These are phyloP conservation scores for Zhuqinia jingwanae DNA, from an alignment of 2,888 invertebrate genomes.

Conservation along the genomic window DNA sequence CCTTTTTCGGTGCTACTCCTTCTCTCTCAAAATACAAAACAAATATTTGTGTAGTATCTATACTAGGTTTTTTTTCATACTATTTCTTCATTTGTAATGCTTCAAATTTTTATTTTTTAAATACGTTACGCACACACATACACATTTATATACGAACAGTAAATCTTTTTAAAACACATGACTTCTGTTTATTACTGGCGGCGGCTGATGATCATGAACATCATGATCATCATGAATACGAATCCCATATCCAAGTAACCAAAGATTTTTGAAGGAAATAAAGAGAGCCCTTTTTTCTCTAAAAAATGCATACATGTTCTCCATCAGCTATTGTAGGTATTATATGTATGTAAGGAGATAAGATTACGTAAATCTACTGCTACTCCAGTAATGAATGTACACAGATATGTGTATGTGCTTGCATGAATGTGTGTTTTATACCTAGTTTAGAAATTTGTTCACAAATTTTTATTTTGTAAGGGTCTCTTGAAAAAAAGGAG, in stretches of 20 bases:
- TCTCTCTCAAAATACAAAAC: too few species aligned
- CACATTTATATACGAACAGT: slow-evolving; percentile 37
- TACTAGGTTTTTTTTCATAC: too few species aligned
- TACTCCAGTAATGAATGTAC: background rate
- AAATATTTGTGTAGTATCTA: slow-evolving; percentile 13
- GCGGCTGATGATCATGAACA: slow-evolving; percentile 44
- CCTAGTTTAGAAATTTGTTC: slow-evolving; percentile 35
- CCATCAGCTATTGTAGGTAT: too few species aligned
- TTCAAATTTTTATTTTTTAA: too few species aligned
- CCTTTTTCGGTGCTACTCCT: slow-evolving; percentile 4
- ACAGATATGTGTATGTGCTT: background rate
- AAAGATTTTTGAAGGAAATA: background rate
- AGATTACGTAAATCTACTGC: slow-evolving; percentile 54
- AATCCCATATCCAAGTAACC: too few species aligned
- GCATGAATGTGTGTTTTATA: background rate
- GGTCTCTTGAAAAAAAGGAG: slow-evolving; percentile 19
- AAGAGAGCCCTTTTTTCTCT: background rate
- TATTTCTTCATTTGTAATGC: too few species aligned
- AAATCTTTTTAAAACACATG: slow-evolving; percentile 56
- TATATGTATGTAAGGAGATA: slow-evolving; percentile 29
- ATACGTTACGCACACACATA: too few species aligned
- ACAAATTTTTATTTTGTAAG: slow-evolving; percentile 61
- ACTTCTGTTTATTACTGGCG: slow-evolving; percentile 68
- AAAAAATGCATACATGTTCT: background rate
- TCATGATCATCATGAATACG: too few species aligned